Evolutionary conservation across 1,140 invertebrate species (phyloP), one percentile per base, ranked within the genome.

Genomic region (Teleogryllus occipitalis): DNA sequence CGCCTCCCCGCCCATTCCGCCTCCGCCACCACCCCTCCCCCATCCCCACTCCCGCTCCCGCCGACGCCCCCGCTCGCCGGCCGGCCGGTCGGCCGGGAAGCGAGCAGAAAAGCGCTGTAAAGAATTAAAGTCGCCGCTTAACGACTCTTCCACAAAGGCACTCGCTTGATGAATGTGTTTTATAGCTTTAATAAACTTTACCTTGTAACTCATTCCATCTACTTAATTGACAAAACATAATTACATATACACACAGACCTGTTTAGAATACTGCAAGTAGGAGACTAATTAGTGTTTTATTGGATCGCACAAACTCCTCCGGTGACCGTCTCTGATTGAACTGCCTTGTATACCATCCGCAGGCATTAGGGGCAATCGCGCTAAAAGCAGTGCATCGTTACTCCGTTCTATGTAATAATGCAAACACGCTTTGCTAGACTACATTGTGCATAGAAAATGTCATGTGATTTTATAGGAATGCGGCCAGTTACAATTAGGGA

Each of bases 161-260:
- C 54, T 10, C 54, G 54, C 10, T 65, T 65, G 54, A 65, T 65
- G 54, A 65, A 65, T 65, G 54, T 65, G 18, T 65, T 65, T 65
- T 65, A 65, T 65, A 65, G 54, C 54, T 14, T 65, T 65, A 65
- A 65, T 65, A 65, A 65, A 65, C 54, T 65, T 65, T 14, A 65
- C 10, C 54, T 65, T 65, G 54, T 65, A 65, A 65, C 54, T 65
- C 54, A 65, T 65, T 65, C 54, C 54, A 65, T 65, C 54, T 65
- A 65, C 54, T 65, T 65, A 65, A 65, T 65, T 65, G 54, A 65
- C 54, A 65, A 65, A 65, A 65, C 54, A 65, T 65, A 65, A 65
- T 65, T 65, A 65, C 54, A 65, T 65, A 65, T 65, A 65, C 54
- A 65, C 54, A 65, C 54, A 65, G 54, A 65, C 54, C 54, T 65